phyloP scores from a whole-genome alignment of 2,888 invertebrate species.

The Abrostola tripartita region DNA sequence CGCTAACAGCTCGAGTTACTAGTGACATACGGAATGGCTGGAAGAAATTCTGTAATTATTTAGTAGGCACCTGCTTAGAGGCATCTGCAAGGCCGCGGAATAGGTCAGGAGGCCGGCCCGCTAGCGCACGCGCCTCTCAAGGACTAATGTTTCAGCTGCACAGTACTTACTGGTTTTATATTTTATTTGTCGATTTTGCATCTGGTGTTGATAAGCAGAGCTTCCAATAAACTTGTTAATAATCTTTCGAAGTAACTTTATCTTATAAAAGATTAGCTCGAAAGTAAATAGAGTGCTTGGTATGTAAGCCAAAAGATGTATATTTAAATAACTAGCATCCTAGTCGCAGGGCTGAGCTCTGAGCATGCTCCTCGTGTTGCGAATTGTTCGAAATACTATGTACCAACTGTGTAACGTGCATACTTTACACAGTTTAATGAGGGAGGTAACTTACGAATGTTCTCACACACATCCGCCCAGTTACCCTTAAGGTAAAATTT shows the following conservation, averaged over 20 bases:
- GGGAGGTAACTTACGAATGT: conserved; percentile 29
- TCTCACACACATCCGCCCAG: conserved; percentile 44
- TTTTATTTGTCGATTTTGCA: conserved; percentile 33
- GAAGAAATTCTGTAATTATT: conserved; percentile 52
- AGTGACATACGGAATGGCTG: conserved; percentile 28
- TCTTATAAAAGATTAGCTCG: neutral
- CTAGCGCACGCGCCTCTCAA: conserved; percentile 74
- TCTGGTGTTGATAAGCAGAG: conserved; percentile 10
- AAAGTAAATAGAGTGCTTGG: neutral
- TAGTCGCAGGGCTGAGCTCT: neutral
- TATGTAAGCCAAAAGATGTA: conserved; percentile 10
- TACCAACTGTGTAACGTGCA: conserved; percentile 1
- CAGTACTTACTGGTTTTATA: conserved; percentile 60
- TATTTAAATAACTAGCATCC: conserved; percentile 24
- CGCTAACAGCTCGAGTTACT: conserved; percentile 21
- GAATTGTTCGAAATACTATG: neutral
- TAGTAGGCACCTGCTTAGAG: conserved; percentile 56
- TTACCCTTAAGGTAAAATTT: conserved; percentile 53
- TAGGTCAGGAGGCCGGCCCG: conserved; percentile 85
- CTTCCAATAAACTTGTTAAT: conserved; percentile 3
- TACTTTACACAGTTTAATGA: conserved; percentile 22
- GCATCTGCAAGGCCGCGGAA: conserved; percentile 78
- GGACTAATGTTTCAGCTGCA: conserved; percentile 73
- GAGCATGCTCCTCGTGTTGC: neutral
- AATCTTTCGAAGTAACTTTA: neutral